Evolutionary conservation across 64 coral and sea anemone genomes (phyloP), one percentile per base, ranked within the genome.

Genomic region (Stylophora pistillata): DNA sequence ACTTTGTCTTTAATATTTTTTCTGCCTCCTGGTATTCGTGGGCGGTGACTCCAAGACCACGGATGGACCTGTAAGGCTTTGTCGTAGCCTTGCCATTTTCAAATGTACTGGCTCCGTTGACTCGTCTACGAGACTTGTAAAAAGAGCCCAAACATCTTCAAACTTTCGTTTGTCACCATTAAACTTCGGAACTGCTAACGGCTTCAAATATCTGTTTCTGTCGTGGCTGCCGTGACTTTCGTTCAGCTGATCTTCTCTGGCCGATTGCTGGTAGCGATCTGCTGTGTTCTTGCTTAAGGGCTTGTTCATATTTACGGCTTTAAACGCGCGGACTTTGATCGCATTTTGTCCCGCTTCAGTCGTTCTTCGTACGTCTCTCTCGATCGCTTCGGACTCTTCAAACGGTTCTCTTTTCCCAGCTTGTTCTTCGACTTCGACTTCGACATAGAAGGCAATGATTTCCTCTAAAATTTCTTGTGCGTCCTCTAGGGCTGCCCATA

Each of bases 41-140:
- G n/a, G n/a, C n/a, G n/a, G n/a, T n/a, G n/a, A n/a, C n/a, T n/a
- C n/a, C n/a, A n/a, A n/a, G n/a, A n/a, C n/a, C n/a, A n/a, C n/a
- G n/a, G n/a, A n/a, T n/a, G n/a, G n/a, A n/a, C n/a, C n/a, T n/a
- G n/a, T n/a, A n/a, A n/a, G n/a, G n/a, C 70, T 56, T 21, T 93
- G 86, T 47, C 69, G 78, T 9, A 82, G 78, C 71, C 91, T 87
- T 74, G 86, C 77, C 78, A 85, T 89, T 58, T 93, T 89, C 18
- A 72, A 23, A 60, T 85, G 85, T 10, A 68, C 62, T 47, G 72
- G 78, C 85, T 89, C 58, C 9, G 52, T 15, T 66, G 56, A 74
- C 20, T 41, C 64, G 71, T 89, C 86, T 28, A 89, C 86, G 32
- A 94, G 53, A 66, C 87, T 89, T 47, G 12, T 25, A 41, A 89